Conservation (phyloP, 2,113 vertebrate species). For the Gobio gobio region DNA sequence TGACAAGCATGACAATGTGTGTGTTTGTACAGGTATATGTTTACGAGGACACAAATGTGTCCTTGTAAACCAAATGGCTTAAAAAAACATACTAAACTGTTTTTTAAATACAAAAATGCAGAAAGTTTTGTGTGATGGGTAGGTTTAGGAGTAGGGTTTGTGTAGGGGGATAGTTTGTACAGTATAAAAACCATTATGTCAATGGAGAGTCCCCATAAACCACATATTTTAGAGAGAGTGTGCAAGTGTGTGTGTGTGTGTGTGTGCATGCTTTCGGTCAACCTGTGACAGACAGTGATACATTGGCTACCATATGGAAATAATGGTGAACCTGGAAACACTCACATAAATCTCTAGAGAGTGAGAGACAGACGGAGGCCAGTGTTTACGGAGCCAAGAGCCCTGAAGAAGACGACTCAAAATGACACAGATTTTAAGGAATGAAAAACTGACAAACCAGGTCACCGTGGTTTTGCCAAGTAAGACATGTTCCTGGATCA, state of each 20-base stretch:
- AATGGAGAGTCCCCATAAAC: too few species aligned
- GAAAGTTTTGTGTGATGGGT: too few species aligned
- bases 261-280: background rate
- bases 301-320: constrained; percentile 48
- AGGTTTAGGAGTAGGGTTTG: too few species aligned
- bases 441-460: background rate
- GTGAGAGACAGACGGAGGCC: constrained; percentile 29
- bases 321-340: constrained; percentile 44
- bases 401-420: background rate
- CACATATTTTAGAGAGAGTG: background rate
- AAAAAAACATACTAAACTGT: too few species aligned
- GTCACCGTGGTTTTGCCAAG: too few species aligned
- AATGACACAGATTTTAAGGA: background rate
- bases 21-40: background rate
- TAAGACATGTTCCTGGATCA: too few species aligned
- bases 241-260: background rate
- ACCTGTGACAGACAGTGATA: constrained; percentile 18
- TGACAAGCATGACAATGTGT: background rate
- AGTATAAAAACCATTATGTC: too few species aligned
- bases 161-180: too few species aligned
- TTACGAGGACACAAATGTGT: too few species aligned
- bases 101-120: too few species aligned
- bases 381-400: background rate
- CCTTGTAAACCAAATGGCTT: too few species aligned
- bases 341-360: constrained; percentile 57